Evolutionary conservation across 2,113 vertebrate species (phyloP).

Genomic region (Passerina amoena): DNA sequence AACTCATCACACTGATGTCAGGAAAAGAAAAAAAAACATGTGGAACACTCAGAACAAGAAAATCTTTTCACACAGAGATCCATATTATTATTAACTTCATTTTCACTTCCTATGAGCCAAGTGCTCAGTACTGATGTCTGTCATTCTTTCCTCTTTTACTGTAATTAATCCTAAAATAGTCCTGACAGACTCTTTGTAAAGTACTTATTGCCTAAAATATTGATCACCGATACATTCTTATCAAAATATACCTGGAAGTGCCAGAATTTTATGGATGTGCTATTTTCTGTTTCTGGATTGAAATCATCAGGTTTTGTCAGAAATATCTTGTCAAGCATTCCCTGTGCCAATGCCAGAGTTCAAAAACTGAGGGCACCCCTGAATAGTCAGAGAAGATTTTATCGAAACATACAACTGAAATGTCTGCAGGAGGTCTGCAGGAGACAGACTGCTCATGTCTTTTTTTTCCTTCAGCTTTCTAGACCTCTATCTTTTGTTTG

Average conservation of each 20-base stretch:
- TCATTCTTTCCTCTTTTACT: background rate
- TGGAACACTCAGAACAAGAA: background rate
- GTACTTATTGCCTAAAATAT: background rate
- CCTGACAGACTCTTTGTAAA: background rate
- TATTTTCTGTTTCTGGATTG: background rate
- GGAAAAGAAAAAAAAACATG: background rate
- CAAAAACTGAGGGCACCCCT: background rate
- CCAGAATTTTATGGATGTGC: background rate
- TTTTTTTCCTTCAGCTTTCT: background rate
- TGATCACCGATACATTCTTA: background rate
- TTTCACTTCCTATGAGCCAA: accelerated
- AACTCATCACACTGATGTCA: background rate
- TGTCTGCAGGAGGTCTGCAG: background rate
- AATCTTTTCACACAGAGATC: background rate
- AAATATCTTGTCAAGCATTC: background rate
- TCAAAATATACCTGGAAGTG: background rate
- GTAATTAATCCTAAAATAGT: background rate
- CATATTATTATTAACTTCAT: background rate
- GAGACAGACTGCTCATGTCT: background rate
- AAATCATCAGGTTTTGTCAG: background rate
- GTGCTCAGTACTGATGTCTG: background rate
- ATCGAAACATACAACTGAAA: background rate
- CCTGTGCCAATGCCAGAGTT: background rate
- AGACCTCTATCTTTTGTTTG: background rate
- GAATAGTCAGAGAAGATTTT: background rate